Evolutionary conservation across 2,797 vertebrate genomes (phyloP).

Genomic region (Nasua narica): DNA sequence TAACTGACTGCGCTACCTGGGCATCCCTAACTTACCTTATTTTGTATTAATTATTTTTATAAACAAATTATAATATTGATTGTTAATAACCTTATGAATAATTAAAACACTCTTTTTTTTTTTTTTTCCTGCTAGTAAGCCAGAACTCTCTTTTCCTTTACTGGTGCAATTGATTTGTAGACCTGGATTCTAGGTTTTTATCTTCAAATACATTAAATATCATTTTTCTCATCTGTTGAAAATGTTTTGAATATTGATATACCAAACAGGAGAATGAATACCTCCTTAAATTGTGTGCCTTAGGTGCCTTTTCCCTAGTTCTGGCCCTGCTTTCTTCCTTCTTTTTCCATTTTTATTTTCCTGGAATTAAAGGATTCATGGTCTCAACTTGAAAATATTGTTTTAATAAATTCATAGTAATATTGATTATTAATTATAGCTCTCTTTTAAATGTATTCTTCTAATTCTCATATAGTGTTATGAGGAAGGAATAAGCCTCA

Average conservation of each 20-base stretch:
- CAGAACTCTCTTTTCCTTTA: background rate
- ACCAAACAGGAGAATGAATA: background rate
- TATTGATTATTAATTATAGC: background rate
- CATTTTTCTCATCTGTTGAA: background rate
- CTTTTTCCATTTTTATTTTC: background rate
- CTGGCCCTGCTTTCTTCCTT: background rate
- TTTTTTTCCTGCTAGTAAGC: background rate
- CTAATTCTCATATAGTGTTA: background rate
- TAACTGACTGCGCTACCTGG: background rate
- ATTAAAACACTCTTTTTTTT: background rate
- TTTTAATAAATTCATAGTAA: background rate
- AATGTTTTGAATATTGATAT: background rate
- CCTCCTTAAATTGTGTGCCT: background rate
- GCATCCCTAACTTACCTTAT: background rate
- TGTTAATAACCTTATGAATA: background rate
- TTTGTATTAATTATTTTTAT: background rate
- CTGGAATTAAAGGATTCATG: background rate
- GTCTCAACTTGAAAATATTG: background rate
- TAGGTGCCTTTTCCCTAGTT: background rate
- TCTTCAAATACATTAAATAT: background rate
- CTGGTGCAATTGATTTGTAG: background rate
- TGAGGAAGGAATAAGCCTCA: background rate
- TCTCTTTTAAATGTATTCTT: background rate
- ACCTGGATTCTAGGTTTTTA: background rate
- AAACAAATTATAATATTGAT: background rate